A percentile compares a stretch with the other conserved stretches of the same genome.
Conservation (phyloP, 2,113 vertebrate species). For the Neopipo cinnamomea region DNA sequence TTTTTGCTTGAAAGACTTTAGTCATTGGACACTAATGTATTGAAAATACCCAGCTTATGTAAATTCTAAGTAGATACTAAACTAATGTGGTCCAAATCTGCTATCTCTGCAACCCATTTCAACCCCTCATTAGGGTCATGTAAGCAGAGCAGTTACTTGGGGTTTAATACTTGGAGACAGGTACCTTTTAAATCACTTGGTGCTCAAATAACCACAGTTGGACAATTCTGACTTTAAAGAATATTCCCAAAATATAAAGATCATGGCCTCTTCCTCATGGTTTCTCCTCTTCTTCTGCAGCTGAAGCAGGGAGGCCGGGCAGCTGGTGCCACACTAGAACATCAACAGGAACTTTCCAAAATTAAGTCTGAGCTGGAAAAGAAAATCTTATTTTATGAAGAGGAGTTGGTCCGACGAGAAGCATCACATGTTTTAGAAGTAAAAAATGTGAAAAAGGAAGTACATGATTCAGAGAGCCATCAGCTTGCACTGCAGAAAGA, state of each 20-base stretch:
- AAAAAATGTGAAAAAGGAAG: slow-evolving; percentile 88
- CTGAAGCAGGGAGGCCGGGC: slow-evolving; percentile 84
- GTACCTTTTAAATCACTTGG: neutral
- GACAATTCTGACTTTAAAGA: neutral
- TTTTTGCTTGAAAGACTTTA: neutral
- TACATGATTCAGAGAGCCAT: slow-evolving; percentile 90
- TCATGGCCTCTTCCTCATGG: neutral
- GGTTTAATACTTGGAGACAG: neutral
- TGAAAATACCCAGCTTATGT: neutral
- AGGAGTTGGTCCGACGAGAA: slow-evolving; percentile 89
- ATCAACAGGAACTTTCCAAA: slow-evolving; percentile 90
- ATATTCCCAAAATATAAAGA: neutral
- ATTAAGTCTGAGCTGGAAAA: slow-evolving; percentile 92
- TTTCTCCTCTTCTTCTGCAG: slow-evolving; percentile 53
- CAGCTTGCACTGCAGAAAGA: slow-evolving; percentile 89
- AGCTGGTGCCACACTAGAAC: slow-evolving; percentile 73
- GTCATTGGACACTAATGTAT: neutral
- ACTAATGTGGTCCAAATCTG: neutral
- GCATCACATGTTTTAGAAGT: slow-evolving; percentile 86
- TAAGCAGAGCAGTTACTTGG: neutral
- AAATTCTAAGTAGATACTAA: neutral
- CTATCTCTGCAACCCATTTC: neutral
- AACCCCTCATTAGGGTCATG: neutral
- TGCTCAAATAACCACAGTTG: neutral
- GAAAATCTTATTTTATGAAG: slow-evolving; percentile 91